Evolutionary conservation across 2,888 invertebrate species (phyloP).

Genomic region (Parapristionchus giblindavisi): DNA sequence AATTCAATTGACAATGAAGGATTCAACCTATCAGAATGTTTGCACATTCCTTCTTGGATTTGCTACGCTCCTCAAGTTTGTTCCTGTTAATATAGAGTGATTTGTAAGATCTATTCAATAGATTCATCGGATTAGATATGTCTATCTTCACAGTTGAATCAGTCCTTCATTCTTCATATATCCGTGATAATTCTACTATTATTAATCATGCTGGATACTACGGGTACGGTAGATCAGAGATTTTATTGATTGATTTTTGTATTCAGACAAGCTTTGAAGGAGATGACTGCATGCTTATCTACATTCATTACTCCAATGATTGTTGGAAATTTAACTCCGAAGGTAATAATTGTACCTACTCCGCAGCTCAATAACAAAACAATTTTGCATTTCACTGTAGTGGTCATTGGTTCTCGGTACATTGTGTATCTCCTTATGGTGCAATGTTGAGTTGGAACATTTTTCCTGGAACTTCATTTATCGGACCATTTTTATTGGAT

Average conservation of each 20-base stretch:
- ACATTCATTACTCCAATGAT: not conserved
- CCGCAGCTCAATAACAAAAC: not conserved
- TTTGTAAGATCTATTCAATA: not conserved
- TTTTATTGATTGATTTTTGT: not conserved
- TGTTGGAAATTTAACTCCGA: not conserved
- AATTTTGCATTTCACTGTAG: not conserved
- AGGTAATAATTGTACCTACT: not conserved
- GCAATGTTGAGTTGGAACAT: too few relatives aligned
- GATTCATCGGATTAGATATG: constrained; percentile 5
- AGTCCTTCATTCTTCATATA: not conserved
- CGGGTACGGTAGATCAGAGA: not conserved
- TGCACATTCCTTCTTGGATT: constrained; percentile 12
- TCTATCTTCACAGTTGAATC: not conserved
- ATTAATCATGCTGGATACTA: constrained; percentile 22
- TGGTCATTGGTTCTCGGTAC: constrained; percentile 5
- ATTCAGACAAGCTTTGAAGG: constrained; percentile 12
- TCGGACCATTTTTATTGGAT: too few relatives aligned
- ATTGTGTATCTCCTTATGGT: not conserved
- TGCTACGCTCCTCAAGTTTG: constrained; percentile 10
- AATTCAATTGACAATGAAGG: too few relatives aligned
- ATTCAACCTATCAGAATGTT: not conserved
- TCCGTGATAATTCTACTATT: not conserved
- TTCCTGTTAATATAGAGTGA: not conserved
- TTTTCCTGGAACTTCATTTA: too few relatives aligned
- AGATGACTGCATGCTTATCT: not conserved